Evolutionary conservation across 2,113 vertebrate species (phyloP).

Genomic region (Globicephala melas): DNA sequence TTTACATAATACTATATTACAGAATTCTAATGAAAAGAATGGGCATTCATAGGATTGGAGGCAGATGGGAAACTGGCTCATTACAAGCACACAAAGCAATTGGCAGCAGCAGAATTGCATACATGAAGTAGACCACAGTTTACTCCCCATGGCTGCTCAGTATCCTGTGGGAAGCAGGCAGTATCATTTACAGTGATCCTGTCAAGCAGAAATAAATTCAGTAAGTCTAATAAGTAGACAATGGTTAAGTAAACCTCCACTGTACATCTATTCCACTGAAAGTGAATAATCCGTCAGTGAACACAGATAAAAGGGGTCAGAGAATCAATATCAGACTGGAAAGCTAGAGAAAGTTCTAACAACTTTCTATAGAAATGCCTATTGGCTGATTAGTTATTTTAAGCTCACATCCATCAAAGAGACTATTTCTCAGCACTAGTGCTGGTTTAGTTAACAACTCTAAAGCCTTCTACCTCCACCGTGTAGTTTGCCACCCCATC

Average conservation of each 20-base stretch:
- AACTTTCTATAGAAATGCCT: neutral
- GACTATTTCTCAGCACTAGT: neutral
- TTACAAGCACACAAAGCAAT: neutral
- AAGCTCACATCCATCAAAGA: neutral
- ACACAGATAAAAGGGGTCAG: neutral
- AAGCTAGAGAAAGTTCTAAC: neutral
- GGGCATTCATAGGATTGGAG: neutral
- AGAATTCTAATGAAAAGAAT: slow-evolving; percentile 15
- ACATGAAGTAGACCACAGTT: neutral
- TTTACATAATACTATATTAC: neutral
- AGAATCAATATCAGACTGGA: neutral
- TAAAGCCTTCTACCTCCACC: neutral
- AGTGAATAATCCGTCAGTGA: neutral
- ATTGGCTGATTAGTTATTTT: neutral
- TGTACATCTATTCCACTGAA: neutral
- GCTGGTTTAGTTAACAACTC: neutral
- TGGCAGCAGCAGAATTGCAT: neutral
- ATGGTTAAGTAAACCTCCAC: neutral
- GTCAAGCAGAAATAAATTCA: neutral
- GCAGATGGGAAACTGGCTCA: neutral
- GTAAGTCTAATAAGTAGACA: neutral
- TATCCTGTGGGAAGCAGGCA: neutral
- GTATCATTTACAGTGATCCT: neutral
- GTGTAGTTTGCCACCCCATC: neutral
- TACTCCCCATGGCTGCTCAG: neutral